These are phyloP conservation scores for Haliaeetus leucogaster DNA, from an alignment of 2,113 vertebrate species.

Conservation along the genomic window DNA sequence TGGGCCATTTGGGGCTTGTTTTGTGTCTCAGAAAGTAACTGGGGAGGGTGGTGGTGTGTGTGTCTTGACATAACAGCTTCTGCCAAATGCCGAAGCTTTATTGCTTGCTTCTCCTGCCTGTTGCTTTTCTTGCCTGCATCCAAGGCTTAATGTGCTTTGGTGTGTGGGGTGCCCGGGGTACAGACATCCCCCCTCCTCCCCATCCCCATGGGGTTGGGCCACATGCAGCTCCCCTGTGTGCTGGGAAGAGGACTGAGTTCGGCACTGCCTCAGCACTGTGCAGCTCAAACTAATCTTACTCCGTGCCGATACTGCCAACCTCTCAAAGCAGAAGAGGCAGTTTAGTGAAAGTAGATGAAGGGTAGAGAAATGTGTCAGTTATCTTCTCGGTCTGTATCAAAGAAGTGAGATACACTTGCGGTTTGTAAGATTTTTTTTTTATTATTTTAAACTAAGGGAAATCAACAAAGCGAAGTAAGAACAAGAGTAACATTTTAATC, in stretches of 20 bases:
- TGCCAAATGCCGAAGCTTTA: neutral
- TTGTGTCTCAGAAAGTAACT: neutral
- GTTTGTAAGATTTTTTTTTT: neutral
- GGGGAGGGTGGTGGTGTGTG: neutral
- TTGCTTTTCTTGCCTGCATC: neutral
- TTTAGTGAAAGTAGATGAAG: neutral
- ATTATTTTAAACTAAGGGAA: neutral
- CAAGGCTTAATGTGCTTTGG: neutral
- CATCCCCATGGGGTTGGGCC: neutral
- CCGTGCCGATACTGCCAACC: neutral
- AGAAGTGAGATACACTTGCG: neutral
- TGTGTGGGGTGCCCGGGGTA: neutral
- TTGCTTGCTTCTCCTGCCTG: neutral
- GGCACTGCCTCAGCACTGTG: neutral
- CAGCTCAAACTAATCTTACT: neutral
- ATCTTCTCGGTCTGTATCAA: neutral
- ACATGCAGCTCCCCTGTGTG: neutral
- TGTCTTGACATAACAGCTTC: neutral
- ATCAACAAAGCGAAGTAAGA: neutral
- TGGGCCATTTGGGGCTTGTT: neutral
- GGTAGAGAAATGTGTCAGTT: constrained; percentile 11
- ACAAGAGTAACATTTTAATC: neutral
- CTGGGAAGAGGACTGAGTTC: fast-evolving
- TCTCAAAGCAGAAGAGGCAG: neutral
- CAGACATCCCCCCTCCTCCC: neutral